Percentiles rank a stretch among this genome's conserved stretches.
Conservation (phyloP, 2,113 vertebrate species). For the Arizona elegans region DNA sequence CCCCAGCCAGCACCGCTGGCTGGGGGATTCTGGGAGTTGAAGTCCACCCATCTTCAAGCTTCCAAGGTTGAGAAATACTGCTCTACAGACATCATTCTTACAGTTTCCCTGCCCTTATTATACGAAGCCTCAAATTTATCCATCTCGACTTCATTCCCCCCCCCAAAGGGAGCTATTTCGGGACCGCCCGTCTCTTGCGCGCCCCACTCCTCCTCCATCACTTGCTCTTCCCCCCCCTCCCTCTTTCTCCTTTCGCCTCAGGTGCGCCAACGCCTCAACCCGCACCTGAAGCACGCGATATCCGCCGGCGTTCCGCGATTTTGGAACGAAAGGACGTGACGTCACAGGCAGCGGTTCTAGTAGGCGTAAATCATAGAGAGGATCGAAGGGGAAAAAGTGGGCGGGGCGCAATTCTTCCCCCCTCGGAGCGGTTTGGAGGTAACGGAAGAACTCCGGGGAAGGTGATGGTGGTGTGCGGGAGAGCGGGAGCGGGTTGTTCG, state of each 20-base stretch:
- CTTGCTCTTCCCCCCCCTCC: background rate
- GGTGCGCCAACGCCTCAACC: too few relatives aligned
- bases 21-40: too few relatives aligned
- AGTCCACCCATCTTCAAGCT: too few relatives aligned
- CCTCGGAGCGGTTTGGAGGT: background rate
- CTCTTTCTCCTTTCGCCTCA: background rate
- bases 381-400: background rate
- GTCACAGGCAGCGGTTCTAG: background rate
- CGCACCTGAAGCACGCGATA: background rate
- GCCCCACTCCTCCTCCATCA: too few relatives aligned
- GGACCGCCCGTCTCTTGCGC: background rate
- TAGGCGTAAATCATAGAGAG: background rate
- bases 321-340: background rate
- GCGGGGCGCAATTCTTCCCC: background rate
- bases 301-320: background rate
- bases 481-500: background rate
- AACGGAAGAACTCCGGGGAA: background rate
- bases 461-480: background rate
- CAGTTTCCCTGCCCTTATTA: background rate
- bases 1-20: too few relatives aligned
- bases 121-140: background rate
- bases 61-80: too few relatives aligned
- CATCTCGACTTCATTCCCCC: background rate
- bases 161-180: background rate
- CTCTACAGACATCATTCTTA: too few relatives aligned